These are phyloP conservation scores for Odontamblyopus lacepedii DNA, from an alignment of 2,797 vertebrate species.

Conservation along the genomic window DNA sequence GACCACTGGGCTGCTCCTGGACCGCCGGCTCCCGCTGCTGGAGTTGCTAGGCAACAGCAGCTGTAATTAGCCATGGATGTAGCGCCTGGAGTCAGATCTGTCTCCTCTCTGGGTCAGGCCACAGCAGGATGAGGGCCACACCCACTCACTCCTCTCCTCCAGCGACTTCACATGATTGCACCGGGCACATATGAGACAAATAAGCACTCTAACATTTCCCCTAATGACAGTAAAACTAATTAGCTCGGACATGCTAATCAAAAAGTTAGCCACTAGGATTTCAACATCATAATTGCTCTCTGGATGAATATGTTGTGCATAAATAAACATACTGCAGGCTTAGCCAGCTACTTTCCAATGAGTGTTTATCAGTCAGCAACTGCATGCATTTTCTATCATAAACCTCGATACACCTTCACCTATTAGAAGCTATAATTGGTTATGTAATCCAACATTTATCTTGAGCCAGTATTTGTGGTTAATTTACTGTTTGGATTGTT, in stretches of 20 bases:
- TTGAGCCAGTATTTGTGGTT: neutral
- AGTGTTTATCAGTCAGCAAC: neutral
- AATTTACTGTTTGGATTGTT: neutral
- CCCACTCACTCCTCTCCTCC: slow-evolving; percentile 66
- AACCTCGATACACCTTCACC: neutral
- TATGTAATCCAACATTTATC: neutral
- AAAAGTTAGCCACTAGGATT: slow-evolving; percentile 17
- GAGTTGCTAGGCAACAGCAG: slow-evolving; percentile 86
- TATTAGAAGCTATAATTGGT: neutral
- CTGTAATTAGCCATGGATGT: slow-evolving; percentile 79
- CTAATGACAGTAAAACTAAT: slow-evolving; percentile 39
- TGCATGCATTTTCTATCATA: neutral
- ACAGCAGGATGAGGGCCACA: slow-evolving; percentile 63
- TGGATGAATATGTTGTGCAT: slow-evolving; percentile 11
- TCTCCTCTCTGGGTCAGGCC: slow-evolving; percentile 69
- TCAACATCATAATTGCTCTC: slow-evolving; percentile 14
- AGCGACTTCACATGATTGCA: slow-evolving; percentile 49
- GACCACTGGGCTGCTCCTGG: slow-evolving; percentile 71
- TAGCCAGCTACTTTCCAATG: slow-evolving; percentile 1
- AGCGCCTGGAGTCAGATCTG: slow-evolving; percentile 69
- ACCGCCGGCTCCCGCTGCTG: slow-evolving; percentile 69
- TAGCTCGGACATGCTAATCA: slow-evolving; percentile 21
- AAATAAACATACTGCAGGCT: slow-evolving; percentile 6
- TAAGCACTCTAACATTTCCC: slow-evolving; percentile 35
- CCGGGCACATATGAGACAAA: slow-evolving; percentile 47